Evolutionary conservation across 1,140 invertebrate genomes (phyloP).

Genomic region (Zophobas atratus): DNA sequence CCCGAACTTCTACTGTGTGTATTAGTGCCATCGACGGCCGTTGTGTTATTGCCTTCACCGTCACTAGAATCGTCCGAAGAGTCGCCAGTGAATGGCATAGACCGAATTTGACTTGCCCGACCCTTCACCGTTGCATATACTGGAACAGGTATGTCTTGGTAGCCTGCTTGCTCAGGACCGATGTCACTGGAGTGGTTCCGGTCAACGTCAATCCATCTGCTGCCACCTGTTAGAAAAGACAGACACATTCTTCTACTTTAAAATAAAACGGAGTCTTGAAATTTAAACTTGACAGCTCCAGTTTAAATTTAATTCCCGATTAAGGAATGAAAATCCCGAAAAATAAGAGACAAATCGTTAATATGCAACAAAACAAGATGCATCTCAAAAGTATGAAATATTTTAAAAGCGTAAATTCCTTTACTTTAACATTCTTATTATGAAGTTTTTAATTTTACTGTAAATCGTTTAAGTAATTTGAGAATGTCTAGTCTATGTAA

Average conservation of each 20-base stretch:
- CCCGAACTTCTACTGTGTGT: slow-evolving; percentile 90
- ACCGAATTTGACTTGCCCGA: slow-evolving; percentile 94
- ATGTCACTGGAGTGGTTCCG: slow-evolving; percentile 67
- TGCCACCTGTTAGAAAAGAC: slow-evolving; percentile 76
- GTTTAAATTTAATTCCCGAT: too few relatives aligned
- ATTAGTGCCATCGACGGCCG: slow-evolving; percentile 66
- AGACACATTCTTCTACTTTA: neutral
- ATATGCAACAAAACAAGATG: too few relatives aligned
- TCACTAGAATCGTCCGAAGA: slow-evolving; percentile 96
- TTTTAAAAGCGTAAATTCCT: too few relatives aligned
- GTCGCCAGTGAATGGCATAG: slow-evolving; percentile 95
- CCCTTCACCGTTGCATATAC: slow-evolving; percentile 97
- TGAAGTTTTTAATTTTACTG: too few relatives aligned
- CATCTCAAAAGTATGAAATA: too few relatives aligned
- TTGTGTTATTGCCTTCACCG: slow-evolving; percentile 87
- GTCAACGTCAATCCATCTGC: slow-evolving; percentile 83
- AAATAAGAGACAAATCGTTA: too few relatives aligned
- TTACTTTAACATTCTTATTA: too few relatives aligned
- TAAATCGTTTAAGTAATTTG: too few relatives aligned
- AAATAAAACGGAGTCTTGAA: neutral
- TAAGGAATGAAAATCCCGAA: too few relatives aligned
- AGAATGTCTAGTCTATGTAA: too few relatives aligned
- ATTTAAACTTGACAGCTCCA: neutral
- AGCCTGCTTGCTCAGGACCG: slow-evolving; percentile 75
- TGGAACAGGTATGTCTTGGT: slow-evolving; percentile 91